Evolutionary conservation across 37 sponge, comb jelly and placozoan genomes (phyloP).

Genomic region (Oopsacas minuta): DNA sequence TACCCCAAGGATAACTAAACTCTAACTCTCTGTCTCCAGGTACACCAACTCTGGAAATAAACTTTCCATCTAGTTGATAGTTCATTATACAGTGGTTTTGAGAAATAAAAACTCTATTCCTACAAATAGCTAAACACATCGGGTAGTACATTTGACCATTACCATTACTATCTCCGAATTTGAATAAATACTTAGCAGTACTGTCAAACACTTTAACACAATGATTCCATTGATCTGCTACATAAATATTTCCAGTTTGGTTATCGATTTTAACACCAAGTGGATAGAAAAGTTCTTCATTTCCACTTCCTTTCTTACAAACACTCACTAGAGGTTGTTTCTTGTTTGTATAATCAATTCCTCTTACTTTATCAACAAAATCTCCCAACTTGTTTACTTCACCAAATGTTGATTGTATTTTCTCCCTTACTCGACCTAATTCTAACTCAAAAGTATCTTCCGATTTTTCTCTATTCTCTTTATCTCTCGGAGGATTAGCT

Average conservation of each 20-base stretch:
- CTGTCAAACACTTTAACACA: background rate
- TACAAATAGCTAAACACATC: background rate
- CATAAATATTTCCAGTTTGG: background rate
- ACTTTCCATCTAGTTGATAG: background rate
- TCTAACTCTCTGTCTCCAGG: background rate
- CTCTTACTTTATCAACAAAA: background rate
- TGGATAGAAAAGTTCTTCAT: background rate
- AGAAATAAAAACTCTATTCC: background rate
- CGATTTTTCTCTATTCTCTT: no score
- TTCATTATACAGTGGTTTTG: background rate
- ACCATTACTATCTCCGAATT: background rate
- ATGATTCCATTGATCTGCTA: background rate
- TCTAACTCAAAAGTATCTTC: background rate
- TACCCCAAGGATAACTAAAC: background rate
- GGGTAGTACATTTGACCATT: background rate
- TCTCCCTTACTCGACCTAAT: background rate
- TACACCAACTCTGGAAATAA: background rate
- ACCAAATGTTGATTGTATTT: background rate
- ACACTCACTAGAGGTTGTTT: slow-evolving; percentile 9
- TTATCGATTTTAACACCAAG: background rate
- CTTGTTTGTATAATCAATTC: slow-evolving; percentile 1
- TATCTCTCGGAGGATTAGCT: background rate
- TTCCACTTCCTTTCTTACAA: background rate
- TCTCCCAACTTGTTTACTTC: background rate
- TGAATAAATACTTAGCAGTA: background rate